Conservation (phyloP, 2,888 invertebrate genomes). For the Spatulosminthurus flaviceps region DNA sequence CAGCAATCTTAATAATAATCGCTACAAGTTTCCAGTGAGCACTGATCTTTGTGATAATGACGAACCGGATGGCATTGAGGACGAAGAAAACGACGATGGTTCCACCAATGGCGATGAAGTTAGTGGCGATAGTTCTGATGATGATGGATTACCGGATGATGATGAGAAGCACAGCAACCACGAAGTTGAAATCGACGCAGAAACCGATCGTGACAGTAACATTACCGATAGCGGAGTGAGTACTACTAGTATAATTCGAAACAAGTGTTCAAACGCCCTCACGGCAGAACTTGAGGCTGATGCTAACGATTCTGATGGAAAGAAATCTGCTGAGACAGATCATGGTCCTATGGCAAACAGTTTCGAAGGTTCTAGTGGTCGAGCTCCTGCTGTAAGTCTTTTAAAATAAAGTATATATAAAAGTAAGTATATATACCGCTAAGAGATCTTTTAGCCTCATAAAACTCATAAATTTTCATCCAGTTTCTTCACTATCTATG, state of each 20-base stretch:
- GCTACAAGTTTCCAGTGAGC: background rate
- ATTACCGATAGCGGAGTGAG: constrained; percentile 51
- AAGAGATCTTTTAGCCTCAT: too few relatives aligned
- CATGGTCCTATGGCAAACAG: too few relatives aligned
- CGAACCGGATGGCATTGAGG: constrained; percentile 21
- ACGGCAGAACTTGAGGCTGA: background rate
- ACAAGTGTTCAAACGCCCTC: background rate
- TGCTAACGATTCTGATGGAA: too few relatives aligned
- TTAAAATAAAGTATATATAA: too few relatives aligned
- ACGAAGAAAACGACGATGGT: constrained; percentile 39
- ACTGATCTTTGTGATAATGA: constrained; percentile 7
- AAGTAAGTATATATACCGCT: too few relatives aligned
- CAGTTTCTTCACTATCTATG: too few relatives aligned
- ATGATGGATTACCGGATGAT: constrained; percentile 26
- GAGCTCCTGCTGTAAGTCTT: too few relatives aligned
- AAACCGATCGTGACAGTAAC: constrained; percentile 46
- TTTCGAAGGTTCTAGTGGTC: too few relatives aligned
- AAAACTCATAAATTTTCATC: too few relatives aligned
- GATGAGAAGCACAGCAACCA: constrained; percentile 35
- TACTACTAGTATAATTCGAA: constrained; percentile 25
- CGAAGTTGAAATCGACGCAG: constrained; percentile 22
- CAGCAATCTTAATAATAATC: constrained; percentile 19
- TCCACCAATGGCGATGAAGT: background rate
- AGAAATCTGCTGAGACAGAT: too few relatives aligned
- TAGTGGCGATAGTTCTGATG: constrained; percentile 29